Percentiles rank a stretch among this genome's conserved stretches.
These are phyloP conservation scores for Parnassius mnemosyne DNA, from an alignment of 2,888 invertebrate species.

Conservation along the genomic window DNA sequence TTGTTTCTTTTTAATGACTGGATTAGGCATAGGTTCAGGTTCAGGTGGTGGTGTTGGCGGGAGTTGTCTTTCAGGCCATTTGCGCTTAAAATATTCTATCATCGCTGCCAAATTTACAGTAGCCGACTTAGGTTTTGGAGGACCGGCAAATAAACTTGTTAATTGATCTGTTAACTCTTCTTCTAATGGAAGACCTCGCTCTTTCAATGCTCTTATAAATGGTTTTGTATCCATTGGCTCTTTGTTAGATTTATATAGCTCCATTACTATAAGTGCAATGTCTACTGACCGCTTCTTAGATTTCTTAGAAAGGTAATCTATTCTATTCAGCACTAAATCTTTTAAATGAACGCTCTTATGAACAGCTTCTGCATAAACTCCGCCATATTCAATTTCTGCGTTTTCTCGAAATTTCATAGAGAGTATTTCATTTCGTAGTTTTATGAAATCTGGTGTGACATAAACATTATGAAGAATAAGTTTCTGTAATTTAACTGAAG, in stretches of 20 bases:
- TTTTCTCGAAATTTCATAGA: conserved; percentile 34
- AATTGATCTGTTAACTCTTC: conserved; percentile 43
- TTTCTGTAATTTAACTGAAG: conserved; percentile 38
- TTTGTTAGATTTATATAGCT: conserved; percentile 36
- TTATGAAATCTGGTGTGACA: conserved; percentile 43
- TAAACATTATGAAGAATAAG: conserved; percentile 45
- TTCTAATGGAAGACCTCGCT: conserved; percentile 37
- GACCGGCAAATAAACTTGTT: conserved; percentile 40
- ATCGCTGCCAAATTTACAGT: conserved; percentile 40
- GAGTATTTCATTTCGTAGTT: conserved; percentile 33
- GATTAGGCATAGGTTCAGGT: conserved; percentile 25
- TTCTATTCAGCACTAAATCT: conserved; percentile 44
- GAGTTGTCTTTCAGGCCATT: conserved; percentile 51
- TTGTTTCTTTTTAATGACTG: conserved; percentile 26
- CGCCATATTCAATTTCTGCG: conserved; percentile 42
- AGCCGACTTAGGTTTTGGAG: conserved; percentile 36
- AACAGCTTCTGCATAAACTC: conserved; percentile 31
- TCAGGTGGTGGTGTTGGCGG: conserved; percentile 44
- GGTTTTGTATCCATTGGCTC: conserved; percentile 35
- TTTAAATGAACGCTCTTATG: conserved; percentile 35
- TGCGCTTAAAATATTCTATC: conserved; percentile 46
- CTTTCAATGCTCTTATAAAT: conserved; percentile 35
- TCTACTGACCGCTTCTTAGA: conserved; percentile 44
- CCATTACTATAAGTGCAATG: conserved; percentile 40
- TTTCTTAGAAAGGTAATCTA: conserved; percentile 40